Evolutionary conservation across 1,140 invertebrate genomes (phyloP).

Genomic region (Sipha flava): DNA sequence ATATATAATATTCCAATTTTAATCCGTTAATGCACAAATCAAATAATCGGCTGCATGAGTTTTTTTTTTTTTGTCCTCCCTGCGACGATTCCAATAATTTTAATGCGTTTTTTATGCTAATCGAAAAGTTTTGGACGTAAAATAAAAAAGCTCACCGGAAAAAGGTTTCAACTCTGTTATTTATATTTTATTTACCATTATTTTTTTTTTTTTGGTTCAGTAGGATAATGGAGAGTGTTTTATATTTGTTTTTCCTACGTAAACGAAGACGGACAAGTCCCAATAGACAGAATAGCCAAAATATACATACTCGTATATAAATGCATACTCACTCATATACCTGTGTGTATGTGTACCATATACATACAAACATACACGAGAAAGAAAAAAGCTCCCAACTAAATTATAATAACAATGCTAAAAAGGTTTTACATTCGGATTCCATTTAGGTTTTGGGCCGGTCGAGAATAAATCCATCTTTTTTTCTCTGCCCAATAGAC

Average conservation of each 20-base stretch:
- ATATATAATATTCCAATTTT: background rate
- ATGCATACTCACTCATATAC: background rate
- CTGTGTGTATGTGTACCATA: background rate
- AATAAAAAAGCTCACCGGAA: background rate
- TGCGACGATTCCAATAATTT: slow-evolving; percentile 28
- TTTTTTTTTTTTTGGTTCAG: slow-evolving; percentile 1
- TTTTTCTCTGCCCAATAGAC: slow-evolving; percentile 16
- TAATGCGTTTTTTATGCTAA: slow-evolving; percentile 33
- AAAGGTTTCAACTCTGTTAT: slow-evolving; percentile 30
- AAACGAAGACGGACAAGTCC: slow-evolving; percentile 32
- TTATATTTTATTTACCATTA: slow-evolving; percentile 28
- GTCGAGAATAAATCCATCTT: slow-evolving; percentile 29
- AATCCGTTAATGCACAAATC: slow-evolving; percentile 31
- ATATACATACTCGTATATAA: background rate
- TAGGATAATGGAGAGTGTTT: slow-evolving; percentile 29
- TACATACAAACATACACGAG: background rate
- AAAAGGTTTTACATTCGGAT: slow-evolving; percentile 32
- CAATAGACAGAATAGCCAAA: slow-evolving; percentile 12
- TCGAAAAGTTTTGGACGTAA: slow-evolving; percentile 24
- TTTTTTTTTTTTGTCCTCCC: background rate
- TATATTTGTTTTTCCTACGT: slow-evolving; percentile 27
- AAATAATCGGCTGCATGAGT: background rate
- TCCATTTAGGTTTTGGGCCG: slow-evolving; percentile 18
- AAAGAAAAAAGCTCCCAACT: background rate
- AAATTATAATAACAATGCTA: slow-evolving; percentile 31